A percentile compares a stretch with the other conserved stretches of the same genome.
These are phyloP conservation scores for Orientallactaga sibirica DNA, from an alignment of 2,797 vertebrate species.

Conservation along the genomic window DNA sequence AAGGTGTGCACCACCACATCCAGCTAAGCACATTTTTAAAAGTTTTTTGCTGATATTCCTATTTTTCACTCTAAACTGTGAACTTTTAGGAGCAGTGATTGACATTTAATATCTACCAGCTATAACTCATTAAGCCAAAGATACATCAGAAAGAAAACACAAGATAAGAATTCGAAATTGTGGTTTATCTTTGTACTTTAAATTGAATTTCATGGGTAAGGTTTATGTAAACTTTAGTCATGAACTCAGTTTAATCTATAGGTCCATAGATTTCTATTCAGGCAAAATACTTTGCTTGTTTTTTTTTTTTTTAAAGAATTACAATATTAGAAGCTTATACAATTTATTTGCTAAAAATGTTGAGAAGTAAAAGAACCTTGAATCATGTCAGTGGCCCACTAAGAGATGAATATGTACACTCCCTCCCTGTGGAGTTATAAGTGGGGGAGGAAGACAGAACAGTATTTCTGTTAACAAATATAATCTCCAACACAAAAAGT, in stretches of 20 bases:
- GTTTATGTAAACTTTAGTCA: neutral
- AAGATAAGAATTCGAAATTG: neutral
- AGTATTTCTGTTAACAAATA: conserved; percentile 10
- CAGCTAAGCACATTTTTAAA: neutral
- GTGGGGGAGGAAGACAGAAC: neutral
- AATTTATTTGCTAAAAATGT: neutral
- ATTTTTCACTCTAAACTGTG: neutral
- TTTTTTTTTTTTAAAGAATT: neutral
- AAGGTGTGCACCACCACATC: no score
- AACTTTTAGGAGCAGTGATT: neutral
- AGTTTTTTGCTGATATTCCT: neutral
- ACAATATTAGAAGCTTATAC: neutral
- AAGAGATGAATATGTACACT: neutral
- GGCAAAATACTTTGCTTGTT: neutral
- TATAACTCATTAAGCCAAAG: neutral
- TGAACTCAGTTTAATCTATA: conserved; percentile 8
- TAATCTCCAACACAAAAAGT: conserved; percentile 5
- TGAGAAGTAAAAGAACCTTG: conserved; percentile 18
- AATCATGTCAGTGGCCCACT: neutral
- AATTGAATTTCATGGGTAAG: conserved; percentile 22
- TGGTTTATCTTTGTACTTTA: neutral
- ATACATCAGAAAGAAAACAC: neutral
- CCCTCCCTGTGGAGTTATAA: neutral
- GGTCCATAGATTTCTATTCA: neutral
- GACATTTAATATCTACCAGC: neutral